Evolutionary conservation across 2,888 invertebrate species (phyloP), one percentile per base, ranked within the genome.

Genomic region (Coelinius sp.): DNA sequence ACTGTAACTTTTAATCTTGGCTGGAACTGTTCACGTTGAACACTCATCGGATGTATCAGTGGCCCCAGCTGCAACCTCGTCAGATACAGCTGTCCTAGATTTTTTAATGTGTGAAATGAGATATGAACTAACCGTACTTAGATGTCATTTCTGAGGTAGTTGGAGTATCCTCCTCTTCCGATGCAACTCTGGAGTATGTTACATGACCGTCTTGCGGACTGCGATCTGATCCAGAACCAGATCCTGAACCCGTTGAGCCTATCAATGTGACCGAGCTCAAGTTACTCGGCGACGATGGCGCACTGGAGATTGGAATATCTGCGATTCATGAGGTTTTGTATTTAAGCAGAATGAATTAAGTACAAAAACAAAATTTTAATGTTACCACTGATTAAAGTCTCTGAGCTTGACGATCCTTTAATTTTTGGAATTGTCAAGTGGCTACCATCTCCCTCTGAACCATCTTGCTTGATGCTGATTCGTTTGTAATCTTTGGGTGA

Each of bases 371-470:
- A 27, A 27, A 27, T 27, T 27, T 27, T 27, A 0, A 62, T 59
- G n/a, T 59, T 59, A 17, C 25, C 10, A 92, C 94, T 94, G 88
- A 93, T 94, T 20, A 94, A 87, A 0, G 94, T 94, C 84, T 95
- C 95, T 67, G 93, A 92, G 84, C 94, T 94, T 10, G 93, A 93
- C 0, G 94, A 94, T 0, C 91, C 91, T 0, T 92, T 91, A 82
- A 94, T 92, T 88, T 93, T 93, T 0, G 94, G 94, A 77, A 94
- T 93, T 7, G 92, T 92, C 75, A 94, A 88, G 85, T 92, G 92
- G 74, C 90, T 90, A 75, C 89, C 90, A 78, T 92, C 91, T 77
- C 91, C 91, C 75, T 92, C 91, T 77, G 85, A 78, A 3, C 75
- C 75, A 74, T 90, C 89, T 1, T 89, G 89, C 75, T 87, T 85